Base-by-base conservation (phyloP, 2,113 vertebrate species). In the Alosa alosa region DNA sequence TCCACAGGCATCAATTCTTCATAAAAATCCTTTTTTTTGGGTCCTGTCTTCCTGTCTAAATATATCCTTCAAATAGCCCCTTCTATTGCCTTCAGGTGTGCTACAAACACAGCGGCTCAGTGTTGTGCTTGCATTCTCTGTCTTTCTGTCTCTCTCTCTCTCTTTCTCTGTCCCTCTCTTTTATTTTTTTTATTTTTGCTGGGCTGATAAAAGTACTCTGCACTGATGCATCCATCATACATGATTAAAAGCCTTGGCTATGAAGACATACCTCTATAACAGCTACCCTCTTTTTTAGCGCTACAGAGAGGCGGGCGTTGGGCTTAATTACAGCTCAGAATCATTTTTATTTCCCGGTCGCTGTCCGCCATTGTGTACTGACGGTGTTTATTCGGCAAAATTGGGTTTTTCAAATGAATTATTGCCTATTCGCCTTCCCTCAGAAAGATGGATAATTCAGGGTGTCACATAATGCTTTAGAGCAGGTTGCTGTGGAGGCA, bases 311-410 rank as follows among this genome's bases (percentile, higher is more conserved):
- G 11, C 25, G 64, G 31, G 64, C 64, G 25, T 72, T 72, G 6
- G 25, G 64, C 36, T 72, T 72, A 72, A 72, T 72, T 72, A 72
- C 31, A 72, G 31, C 31, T 13, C 64, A 72, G 64, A 3, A 72
- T 72, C 64, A 36, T 72, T 72, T 72, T 72, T 72, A 72, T 72
- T 72, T 72, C 25, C 31, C 13, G n/a, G 64, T 36, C 25, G 64
- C 64, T 31, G 8, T 25, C 64, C 4, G 6, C 10, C 31, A 36
- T 72, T 72, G n/a, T 72, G 64, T 72, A 72, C 64, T 72, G 64
- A 89, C 88, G 89, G 86, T 92, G 90, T 92, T 92, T 91, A 93
- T 93, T 87, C 88, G 90, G 91, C 90, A 91, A 88, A 92, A 91
- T 92, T 86, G 64, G 90, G 91, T 92, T 72, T 91, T 90, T 83